Evolutionary conservation across 2,888 invertebrate species (phyloP).

Genomic region (Papilio elwesi): DNA sequence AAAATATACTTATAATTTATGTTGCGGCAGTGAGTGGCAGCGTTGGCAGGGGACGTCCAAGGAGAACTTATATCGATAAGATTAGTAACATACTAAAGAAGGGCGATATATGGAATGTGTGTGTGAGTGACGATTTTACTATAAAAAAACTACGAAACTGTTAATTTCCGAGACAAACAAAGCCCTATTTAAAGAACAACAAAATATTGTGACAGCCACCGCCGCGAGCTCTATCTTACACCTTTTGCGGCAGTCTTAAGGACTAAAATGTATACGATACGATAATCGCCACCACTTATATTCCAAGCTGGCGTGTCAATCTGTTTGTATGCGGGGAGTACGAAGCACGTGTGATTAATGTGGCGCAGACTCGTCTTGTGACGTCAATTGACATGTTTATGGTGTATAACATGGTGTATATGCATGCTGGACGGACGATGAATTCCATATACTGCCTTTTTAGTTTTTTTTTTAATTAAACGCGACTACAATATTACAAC

Average conservation of each 20-base stretch:
- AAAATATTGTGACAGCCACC: conserved; percentile 15
- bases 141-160: not conserved
- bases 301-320: conserved; percentile 14
- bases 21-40: no score
- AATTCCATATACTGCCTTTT: not conserved
- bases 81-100: no score
- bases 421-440: conserved; percentile 10
- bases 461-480: not conserved
- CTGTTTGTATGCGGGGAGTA: conserved; percentile 8
- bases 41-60: no score
- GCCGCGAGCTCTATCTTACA: not conserved
- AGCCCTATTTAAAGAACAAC: conserved; percentile 20
- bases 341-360: conserved; percentile 28
- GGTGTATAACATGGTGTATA: not conserved
- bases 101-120: no score
- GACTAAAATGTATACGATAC: no score
- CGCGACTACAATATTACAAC: no score
- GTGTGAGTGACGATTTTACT: no score
- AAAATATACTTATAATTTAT: no score
- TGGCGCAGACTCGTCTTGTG: conserved; percentile 12
- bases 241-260: not conserved
- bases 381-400: conserved; percentile 16
- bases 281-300: not conserved
- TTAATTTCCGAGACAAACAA: not conserved
- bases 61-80: no score